Base-by-base conservation (phyloP, 1,140 invertebrate genomes). In the Cydia fagiglandana region DNA sequence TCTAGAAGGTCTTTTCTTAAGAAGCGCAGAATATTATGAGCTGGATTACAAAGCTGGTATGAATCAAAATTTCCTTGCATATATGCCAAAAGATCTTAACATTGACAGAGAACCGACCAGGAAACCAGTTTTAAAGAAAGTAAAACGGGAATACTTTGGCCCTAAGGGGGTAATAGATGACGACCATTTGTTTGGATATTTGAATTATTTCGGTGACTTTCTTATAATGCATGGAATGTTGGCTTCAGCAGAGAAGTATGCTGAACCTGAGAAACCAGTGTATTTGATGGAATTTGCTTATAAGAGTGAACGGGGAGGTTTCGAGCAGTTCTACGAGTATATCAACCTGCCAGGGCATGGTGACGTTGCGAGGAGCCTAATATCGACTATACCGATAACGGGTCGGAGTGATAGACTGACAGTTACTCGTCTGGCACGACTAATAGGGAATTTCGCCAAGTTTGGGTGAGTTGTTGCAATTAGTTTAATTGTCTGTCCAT, bases 1-100 rank as follows among this genome's bases (percentile, higher is more conserved):
- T 0, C 78, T 90, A 50, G 93, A 94, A 70, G 83, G 88, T 0
- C 80, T 93, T 70, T 74, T 84, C 12, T 88, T 93, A 3, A 82
- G 85, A n/a, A 80, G 84, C 56, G 4, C 12, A 10, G 78, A 80
- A 75, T 80, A 74, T 53, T 79, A 80, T 24, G 70, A 77, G 13
- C 2, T 45, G 9, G 73, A 79, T 66, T 82, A 79, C 34, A 75
- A 34, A 74, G 64, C 76, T 0, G 75, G 75, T 68, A 79, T 81
- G 80, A 70, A 77, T 2, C 34, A n/a, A 2, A 79, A 79, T 70
- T 81, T 81, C 53, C n/a, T 41, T 2, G 74, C 73, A 12, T 81
- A 79, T 45, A 17, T 81, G 68, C 80, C 78, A 15, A 73, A 66
- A 30, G 80, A 79, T 64, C 75, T 80, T 12, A 28, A 50, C 15